A percentile compares a stretch with the other conserved stretches of the same genome.
phyloP scores from a whole-genome alignment of 2,797 vertebrate genomes.

The Ara ararauna region DNA sequence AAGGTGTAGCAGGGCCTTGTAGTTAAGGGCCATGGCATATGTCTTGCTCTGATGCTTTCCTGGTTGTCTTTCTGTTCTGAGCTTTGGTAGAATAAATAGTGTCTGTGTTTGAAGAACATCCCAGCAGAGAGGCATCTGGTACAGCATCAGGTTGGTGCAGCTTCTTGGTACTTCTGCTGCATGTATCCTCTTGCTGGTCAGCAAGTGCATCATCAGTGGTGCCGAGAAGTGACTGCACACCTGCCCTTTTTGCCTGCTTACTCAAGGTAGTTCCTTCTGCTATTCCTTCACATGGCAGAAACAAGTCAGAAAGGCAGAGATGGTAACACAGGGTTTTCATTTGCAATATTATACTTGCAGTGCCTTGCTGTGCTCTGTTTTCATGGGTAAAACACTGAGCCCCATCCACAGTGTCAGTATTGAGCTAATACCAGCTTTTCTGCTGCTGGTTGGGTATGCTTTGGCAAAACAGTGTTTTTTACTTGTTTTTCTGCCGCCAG shows the following conservation, averaged over 20 bases:
- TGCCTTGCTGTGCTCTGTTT: background rate
- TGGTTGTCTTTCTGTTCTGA: background rate
- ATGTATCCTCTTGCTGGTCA: background rate
- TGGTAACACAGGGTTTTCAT: background rate
- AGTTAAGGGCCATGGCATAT: background rate
- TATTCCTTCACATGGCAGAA: background rate
- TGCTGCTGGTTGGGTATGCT: background rate
- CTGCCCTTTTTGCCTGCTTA: background rate
- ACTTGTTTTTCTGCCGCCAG: background rate
- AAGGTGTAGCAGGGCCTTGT: background rate
- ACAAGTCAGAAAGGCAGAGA: background rate
- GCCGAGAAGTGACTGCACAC: fast-evolving
- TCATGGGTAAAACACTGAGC: background rate
- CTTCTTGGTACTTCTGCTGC: fast-evolving
- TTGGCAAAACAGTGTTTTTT: background rate
- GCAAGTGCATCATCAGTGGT: fast-evolving
- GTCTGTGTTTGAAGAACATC: background rate
- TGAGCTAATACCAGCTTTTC: fast-evolving
- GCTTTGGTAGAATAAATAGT: background rate
- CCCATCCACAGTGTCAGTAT: background rate
- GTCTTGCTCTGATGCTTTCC: background rate
- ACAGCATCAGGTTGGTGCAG: background rate
- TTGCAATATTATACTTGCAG: background rate
- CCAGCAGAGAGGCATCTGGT: background rate
- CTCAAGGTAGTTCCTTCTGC: background rate